These are phyloP conservation scores for Slavum lentiscoides DNA, from an alignment of 2,888 invertebrate genomes.

Conservation along the genomic window DNA sequence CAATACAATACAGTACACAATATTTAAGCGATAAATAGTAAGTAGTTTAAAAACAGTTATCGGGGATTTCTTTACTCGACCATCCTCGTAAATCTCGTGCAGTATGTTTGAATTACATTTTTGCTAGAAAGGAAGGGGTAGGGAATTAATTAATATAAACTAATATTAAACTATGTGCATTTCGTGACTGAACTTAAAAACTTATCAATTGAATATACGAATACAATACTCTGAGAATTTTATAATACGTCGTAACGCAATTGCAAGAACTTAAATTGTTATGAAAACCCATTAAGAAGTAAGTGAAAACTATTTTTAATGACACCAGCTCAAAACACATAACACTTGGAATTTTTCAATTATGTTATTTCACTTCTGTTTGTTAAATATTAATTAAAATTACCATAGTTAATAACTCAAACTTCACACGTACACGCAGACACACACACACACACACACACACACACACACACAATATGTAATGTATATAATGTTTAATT, in stretches of 20 bases:
- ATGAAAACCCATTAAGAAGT: conserved; percentile 17
- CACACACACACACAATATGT: too few species aligned
- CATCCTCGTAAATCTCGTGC: too few species aligned
- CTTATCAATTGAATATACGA: background rate
- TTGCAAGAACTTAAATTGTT: conserved; percentile 12
- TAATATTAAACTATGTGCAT: background rate
- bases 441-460: too few species aligned
- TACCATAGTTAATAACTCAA: background rate
- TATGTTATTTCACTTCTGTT: conserved; percentile 5
- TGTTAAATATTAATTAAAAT: conserved; percentile 39
- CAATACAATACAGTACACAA: too few species aligned
- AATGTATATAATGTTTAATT: background rate
- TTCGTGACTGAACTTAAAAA: conserved; percentile 5
- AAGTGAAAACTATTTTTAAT: conserved; percentile 32
- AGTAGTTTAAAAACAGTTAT: too few species aligned
- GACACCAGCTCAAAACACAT: conserved; percentile 13
- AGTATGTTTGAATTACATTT: background rate
- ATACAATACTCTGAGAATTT: background rate
- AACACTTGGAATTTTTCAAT: conserved; percentile 11
- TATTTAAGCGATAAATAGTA: too few species aligned
- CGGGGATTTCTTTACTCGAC: too few species aligned
- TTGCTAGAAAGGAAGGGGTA: background rate
- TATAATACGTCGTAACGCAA: background rate
- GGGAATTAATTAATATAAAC: background rate
- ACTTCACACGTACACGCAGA: background rate